Evolutionary conservation across 2,113 vertebrate genomes (phyloP).

Genomic region (Morone saxatilis): DNA sequence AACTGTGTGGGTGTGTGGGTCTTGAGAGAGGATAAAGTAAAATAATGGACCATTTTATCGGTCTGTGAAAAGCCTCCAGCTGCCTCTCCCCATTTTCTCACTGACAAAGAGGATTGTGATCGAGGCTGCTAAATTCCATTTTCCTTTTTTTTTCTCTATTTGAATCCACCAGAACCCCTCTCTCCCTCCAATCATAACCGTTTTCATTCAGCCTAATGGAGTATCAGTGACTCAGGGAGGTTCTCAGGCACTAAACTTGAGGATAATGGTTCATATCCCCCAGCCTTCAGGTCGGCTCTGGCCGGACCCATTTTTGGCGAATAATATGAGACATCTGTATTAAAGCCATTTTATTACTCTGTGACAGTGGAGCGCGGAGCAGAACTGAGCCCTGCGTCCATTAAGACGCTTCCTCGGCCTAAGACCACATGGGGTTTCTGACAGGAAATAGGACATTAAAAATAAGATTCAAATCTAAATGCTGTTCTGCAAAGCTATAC

Average conservation of each 20-base stretch:
- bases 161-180: background rate
- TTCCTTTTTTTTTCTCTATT: background rate
- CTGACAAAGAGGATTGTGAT: constrained; percentile 47
- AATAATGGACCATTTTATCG: constrained; percentile 52
- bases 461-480: constrained; percentile 5
- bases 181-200: background rate
- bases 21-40: constrained; percentile 46
- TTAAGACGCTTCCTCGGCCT: constrained; percentile 11
- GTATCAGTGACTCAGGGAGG: constrained; percentile 44
- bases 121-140: constrained; percentile 40
- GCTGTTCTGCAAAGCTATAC: background rate
- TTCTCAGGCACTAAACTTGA: constrained; percentile 40
- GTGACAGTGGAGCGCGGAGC: constrained; percentile 18
- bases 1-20: constrained; percentile 35
- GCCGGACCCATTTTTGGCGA: constrained; percentile 31
- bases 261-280: constrained; percentile 47
- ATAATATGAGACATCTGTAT: constrained; percentile 58
- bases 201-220: constrained; percentile 48
- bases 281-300: background rate
- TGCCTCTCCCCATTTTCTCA: constrained; percentile 29
- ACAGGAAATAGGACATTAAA: constrained; percentile 26
- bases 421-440: constrained; percentile 21
- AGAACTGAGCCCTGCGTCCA: constrained; percentile 8
- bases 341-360: constrained; percentile 36
- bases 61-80: constrained; percentile 29